These are phyloP conservation scores for Orchesellides sinensis DNA, from an alignment of 2,888 invertebrate species.

Conservation along the genomic window DNA sequence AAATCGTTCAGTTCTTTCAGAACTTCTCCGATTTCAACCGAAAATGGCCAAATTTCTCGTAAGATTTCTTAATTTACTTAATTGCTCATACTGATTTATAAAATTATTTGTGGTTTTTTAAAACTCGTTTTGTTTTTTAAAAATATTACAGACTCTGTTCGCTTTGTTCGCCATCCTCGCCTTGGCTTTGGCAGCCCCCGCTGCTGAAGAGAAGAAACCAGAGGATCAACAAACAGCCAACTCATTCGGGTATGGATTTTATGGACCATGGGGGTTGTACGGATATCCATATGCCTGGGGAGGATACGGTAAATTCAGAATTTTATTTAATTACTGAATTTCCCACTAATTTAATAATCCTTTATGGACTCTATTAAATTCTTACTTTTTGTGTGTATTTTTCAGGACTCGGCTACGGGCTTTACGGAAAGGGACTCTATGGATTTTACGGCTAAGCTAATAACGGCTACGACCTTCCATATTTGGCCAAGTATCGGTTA, in stretches of 20 bases:
- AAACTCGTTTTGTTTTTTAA: background rate
- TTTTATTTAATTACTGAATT: background rate
- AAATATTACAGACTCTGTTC: constrained; percentile 26
- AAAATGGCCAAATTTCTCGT: constrained; percentile 44
- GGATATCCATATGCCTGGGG: background rate
- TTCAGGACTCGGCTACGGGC: background rate
- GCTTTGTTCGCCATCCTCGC: constrained; percentile 51
- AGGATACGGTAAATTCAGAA: background rate
- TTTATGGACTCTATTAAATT: background rate
- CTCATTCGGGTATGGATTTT: constrained; percentile 20
- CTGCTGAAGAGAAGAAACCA: constrained; percentile 25
- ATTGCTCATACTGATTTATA: background rate
- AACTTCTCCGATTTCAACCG: background rate
- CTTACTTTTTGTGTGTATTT: no score
- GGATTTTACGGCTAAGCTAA: background rate
- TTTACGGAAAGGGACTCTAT: background rate
- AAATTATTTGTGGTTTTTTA: background rate
- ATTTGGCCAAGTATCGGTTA: no score
- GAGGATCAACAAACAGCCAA: background rate
- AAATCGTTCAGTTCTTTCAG: background rate
- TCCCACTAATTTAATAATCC: background rate
- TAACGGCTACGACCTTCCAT: no score
- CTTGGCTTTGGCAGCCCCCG: constrained; percentile 43
- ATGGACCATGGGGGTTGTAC: constrained; percentile 1
- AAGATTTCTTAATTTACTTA: background rate